phyloP scores from a whole-genome alignment of 92 coral and sea anemone genomes.

The Nematostella vectensis region DNA sequence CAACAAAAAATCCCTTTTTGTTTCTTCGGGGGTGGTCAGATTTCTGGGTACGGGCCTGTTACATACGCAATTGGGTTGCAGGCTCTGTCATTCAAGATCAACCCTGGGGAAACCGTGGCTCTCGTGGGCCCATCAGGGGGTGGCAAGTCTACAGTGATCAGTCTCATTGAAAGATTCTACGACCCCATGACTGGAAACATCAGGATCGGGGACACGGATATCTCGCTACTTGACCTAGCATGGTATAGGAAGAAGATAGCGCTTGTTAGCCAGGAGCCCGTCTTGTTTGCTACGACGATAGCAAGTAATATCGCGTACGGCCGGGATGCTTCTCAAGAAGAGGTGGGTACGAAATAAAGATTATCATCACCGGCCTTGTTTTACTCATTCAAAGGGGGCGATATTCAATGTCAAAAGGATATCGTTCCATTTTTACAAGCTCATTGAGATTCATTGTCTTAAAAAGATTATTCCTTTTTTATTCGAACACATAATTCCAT shows the following conservation, averaged over 20 bases:
- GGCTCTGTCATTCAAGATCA: slow-evolving; percentile 64
- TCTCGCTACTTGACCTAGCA: slow-evolving; percentile 37
- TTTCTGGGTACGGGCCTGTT: too few species aligned
- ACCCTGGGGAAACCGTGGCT: slow-evolving; percentile 90
- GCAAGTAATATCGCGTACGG: slow-evolving; percentile 92
- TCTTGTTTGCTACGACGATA: slow-evolving; percentile 75
- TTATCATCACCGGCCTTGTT: background rate
- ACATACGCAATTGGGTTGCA: too few species aligned
- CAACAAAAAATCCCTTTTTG: too few species aligned
- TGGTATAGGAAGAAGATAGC: slow-evolving; percentile 82
- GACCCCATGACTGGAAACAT: slow-evolving; percentile 76
- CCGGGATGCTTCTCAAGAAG: slow-evolving; percentile 70
- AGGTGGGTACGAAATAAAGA: slow-evolving; percentile 42
- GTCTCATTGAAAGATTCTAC: slow-evolving; percentile 82
- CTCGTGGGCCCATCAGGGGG: slow-evolving; percentile 98
- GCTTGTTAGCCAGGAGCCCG: slow-evolving; percentile 93
- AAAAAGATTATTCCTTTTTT: too few species aligned
- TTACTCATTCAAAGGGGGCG: too few species aligned
- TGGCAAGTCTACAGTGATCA: slow-evolving; percentile 92
- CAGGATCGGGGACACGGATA: slow-evolving; percentile 37
- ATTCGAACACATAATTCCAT: too few species aligned
- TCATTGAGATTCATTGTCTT: too few species aligned
- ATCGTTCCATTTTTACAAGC: too few species aligned
- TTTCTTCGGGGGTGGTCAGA: too few species aligned
- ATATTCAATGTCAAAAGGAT: too few species aligned